Percentiles rank a stretch among this genome's conserved stretches.
Evolutionary conservation across 2,113 vertebrate genomes (phyloP).

Genomic region (Rostratula benghalensis): DNA sequence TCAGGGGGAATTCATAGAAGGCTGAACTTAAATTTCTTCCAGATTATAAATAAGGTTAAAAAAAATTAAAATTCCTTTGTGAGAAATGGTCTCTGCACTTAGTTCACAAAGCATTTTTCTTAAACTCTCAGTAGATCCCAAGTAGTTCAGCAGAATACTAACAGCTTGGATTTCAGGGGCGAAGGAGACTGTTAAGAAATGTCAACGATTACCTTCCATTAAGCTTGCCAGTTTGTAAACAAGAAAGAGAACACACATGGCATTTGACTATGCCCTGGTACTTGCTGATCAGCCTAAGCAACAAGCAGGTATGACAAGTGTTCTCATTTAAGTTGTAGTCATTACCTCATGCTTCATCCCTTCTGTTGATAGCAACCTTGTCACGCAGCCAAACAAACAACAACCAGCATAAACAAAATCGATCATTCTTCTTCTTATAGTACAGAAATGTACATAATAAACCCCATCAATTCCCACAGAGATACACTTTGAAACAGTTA

Average conservation of each 20-base stretch:
- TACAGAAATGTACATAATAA: slow-evolving; percentile 57
- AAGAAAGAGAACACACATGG: not conserved
- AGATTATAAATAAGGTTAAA: not conserved
- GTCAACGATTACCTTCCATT: slow-evolving; percentile 1
- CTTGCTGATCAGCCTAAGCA: slow-evolving; percentile 13
- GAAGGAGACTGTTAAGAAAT: not conserved
- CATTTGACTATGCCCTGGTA: slow-evolving; percentile 38
- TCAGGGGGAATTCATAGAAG: not conserved
- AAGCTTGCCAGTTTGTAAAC: slow-evolving; percentile 22
- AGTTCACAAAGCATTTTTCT: not conserved
- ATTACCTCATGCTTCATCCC: slow-evolving; percentile 67
- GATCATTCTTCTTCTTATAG: slow-evolving; percentile 45
- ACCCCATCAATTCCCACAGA: slow-evolving; percentile 59
- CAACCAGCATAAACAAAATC: slow-evolving; percentile 56
- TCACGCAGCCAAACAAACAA: slow-evolving; percentile 72
- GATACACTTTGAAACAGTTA: slow-evolving; percentile 40
- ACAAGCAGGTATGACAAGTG: slow-evolving; percentile 57
- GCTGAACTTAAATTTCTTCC: not conserved
- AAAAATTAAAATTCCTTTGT: not conserved
- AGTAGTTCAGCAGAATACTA: not conserved
- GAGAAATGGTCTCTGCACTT: not conserved
- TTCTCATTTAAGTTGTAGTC: slow-evolving; percentile 53
- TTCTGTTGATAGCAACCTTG: slow-evolving; percentile 71
- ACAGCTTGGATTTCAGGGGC: not conserved
- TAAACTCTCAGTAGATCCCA: slow-evolving; percentile 36